phyloP scores from a whole-genome alignment of 2,113 vertebrate genomes.

The Polypterus senegalus region DNA sequence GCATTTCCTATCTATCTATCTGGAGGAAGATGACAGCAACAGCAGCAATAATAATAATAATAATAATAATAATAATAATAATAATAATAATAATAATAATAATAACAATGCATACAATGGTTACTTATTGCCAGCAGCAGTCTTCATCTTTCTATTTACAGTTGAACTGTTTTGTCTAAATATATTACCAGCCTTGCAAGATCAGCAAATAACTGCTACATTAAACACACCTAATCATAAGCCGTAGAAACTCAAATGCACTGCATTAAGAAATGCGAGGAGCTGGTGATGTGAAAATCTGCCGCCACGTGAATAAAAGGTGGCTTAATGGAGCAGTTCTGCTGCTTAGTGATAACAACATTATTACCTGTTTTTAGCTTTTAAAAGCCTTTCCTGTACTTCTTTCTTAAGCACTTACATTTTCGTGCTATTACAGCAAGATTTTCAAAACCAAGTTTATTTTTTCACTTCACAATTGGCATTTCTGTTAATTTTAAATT shows the following conservation, averaged over 20 bases:
- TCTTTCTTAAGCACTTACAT: neutral
- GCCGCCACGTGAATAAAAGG: slow-evolving; percentile 19
- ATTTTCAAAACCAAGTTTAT: no score
- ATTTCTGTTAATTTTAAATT: no score
- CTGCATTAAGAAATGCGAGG: slow-evolving; percentile 22
- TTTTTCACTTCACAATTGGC: no score
- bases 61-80: no score
- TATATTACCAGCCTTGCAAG: slow-evolving; percentile 35
- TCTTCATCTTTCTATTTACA: slow-evolving; percentile 14
- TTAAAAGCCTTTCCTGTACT: neutral
- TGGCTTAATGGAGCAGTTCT: slow-evolving; percentile 32
- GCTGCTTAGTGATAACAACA: slow-evolving; percentile 24
- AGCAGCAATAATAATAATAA: no score
- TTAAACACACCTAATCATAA: slow-evolving; percentile 38
- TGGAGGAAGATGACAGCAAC: no score
- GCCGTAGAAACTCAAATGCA: slow-evolving; percentile 25
- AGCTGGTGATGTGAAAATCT: slow-evolving; percentile 17
- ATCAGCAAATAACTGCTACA: slow-evolving; percentile 47
- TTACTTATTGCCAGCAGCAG: no score
- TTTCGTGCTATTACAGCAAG: no score
- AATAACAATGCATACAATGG: no score
- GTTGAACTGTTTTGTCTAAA: slow-evolving; percentile 43
- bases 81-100: no score
- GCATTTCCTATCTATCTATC: no score
- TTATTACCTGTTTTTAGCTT: slow-evolving; percentile 12